Percentiles rank a stretch among this genome's conserved stretches.
phyloP scores from a whole-genome alignment of 2,113 vertebrate species.

The Corythaeola cristata region DNA sequence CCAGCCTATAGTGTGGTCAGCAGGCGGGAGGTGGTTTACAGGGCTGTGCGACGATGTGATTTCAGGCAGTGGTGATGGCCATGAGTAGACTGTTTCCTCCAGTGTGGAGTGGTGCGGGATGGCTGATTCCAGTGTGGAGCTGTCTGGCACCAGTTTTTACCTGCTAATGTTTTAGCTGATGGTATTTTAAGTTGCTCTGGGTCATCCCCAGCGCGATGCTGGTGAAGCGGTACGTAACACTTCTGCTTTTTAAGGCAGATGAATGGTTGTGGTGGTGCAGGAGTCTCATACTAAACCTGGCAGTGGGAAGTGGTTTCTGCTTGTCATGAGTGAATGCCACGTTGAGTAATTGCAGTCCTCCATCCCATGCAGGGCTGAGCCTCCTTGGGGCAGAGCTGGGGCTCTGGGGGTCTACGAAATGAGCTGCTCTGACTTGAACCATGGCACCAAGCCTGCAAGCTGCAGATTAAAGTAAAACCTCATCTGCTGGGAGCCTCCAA shows the following conservation, averaged over 20 bases:
- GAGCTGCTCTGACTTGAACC: not conserved
- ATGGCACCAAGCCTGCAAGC: not conserved
- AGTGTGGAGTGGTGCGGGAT: not conserved
- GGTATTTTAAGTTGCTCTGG: not conserved
- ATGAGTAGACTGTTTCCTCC: not conserved
- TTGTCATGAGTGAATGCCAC: not conserved
- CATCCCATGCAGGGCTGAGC: not conserved
- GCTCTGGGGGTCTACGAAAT: not conserved
- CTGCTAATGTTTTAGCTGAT: not conserved
- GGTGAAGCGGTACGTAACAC: not conserved
- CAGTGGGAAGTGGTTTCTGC: not conserved
- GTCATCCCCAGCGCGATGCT: not conserved
- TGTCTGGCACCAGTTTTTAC: not conserved
- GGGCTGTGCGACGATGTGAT: rapidly evolving
- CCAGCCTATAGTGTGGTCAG: not conserved
- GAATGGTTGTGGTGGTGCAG: not conserved
- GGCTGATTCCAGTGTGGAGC: not conserved
- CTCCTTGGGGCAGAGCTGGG: not conserved
- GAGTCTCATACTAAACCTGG: not conserved
- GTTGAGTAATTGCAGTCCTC: not conserved
- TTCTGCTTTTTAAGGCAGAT: not conserved
- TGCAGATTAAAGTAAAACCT: not conserved
- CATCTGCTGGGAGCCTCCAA: not conserved
- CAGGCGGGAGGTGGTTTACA: rapidly evolving
- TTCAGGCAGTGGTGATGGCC: not conserved